Evolutionary conservation across 2,113 vertebrate genomes (phyloP).

Genomic region (Panurus biarmicus): DNA sequence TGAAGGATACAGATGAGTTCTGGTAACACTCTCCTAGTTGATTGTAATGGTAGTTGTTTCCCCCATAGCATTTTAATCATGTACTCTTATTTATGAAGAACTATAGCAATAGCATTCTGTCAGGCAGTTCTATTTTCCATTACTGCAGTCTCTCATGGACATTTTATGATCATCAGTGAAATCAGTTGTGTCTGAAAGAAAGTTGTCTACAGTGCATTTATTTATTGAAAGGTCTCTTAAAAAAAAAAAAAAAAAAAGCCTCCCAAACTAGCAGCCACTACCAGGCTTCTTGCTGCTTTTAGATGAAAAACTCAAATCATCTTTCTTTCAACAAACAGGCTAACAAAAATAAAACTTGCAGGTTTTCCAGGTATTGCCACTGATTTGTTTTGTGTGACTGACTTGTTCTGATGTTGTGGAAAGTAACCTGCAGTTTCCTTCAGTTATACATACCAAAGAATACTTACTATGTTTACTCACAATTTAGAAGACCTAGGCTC

Average conservation of each 20-base stretch:
- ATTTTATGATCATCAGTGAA: slow-evolving; percentile 77
- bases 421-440: background rate
- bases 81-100: slow-evolving; percentile 67
- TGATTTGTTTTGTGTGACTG: background rate
- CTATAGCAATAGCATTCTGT: slow-evolving; percentile 28
- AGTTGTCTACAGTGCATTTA: slow-evolving; percentile 52
- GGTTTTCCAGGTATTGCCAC: background rate
- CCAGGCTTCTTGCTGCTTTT: background rate
- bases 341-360: background rate
- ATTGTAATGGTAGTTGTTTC: slow-evolving; percentile 53
- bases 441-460: background rate
- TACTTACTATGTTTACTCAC: background rate
- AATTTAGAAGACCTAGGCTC: background rate
- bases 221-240: slow-evolving; percentile 45
- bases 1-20: background rate
- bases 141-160: slow-evolving; percentile 48
- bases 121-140: slow-evolving; percentile 64
- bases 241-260: background rate
- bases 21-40: slow-evolving; percentile 17
- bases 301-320: background rate
- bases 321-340: background rate
- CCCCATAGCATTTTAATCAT: slow-evolving; percentile 69
- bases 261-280: background rate
- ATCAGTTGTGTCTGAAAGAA: slow-evolving; percentile 72
- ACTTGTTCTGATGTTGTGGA: background rate